Base-by-base conservation (phyloP, 2,888 invertebrate genomes). In the Drosophila mayaguana region DNA sequence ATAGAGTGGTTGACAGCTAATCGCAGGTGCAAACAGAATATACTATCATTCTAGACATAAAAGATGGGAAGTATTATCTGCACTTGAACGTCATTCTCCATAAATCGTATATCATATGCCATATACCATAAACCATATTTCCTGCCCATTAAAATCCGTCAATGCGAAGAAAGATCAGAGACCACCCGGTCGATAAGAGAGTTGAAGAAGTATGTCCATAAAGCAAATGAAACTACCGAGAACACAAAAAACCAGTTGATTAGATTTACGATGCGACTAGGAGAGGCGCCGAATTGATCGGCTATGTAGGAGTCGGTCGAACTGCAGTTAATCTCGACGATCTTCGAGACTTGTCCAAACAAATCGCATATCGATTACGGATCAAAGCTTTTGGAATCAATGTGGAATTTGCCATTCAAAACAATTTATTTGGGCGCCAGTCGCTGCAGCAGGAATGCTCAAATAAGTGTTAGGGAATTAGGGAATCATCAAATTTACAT, bases 401-500 rank as follows among this genome's bases (percentile, higher is more conserved):
- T 48, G 28, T 28, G 53, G 38, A 40, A 48, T 38, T 51, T 51
- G n/a, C 40, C 57, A 78, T 61, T 67, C 5, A 46, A 12, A 32
- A 64, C 60, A 63, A 57, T 32, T 50, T 67, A 48, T 18, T 85
- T 90, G 88, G 90, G 90, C 90, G 86, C 86, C 85, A 90, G 72
- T 56, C 50, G 16, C 59, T 28, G 53, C 34, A 32, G 51, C 53
- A 51, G 63, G 25, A 74, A 61, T 59, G 70, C 55, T 61, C 67
- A 59, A 67, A 79, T 65, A 88, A 77, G 89, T 89, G 85, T 88
- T 80, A 81, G 85, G 69, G 75, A 64, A 89, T 90, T 89, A 86
- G 77, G 67, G 68, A 85, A 90, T 84, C 86, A 88, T 90, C 72
- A 87, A 88, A 87, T 87, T 78, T 82, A 89, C 86, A 90, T 87